phyloP scores from a whole-genome alignment of 2,113 vertebrate species.

The Megaceryle maxima region DNA sequence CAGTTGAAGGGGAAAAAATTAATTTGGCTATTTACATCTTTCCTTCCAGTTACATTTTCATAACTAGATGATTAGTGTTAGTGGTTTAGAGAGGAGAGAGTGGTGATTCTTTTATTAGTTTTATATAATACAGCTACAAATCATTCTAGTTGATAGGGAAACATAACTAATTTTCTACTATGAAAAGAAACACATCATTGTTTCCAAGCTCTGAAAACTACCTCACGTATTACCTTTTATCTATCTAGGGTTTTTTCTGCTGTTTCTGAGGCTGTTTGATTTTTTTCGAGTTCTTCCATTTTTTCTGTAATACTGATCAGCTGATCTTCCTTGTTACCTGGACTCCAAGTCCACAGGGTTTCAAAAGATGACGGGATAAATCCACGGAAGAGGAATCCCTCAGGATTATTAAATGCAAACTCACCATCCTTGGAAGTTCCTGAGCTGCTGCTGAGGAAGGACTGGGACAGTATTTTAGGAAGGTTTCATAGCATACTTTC shows the following conservation, averaged over 20 bases:
- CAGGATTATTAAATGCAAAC: neutral
- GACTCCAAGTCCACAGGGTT: neutral
- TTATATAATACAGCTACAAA: neutral
- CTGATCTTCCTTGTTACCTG: neutral
- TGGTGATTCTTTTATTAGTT: neutral
- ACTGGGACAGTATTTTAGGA: neutral
- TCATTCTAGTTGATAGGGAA: constrained; percentile 11
- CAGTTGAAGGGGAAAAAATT: neutral
- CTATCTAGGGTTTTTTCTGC: neutral
- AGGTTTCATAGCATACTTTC: neutral
- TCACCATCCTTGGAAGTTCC: neutral
- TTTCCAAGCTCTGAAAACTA: constrained; percentile 32
- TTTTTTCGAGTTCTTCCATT: neutral
- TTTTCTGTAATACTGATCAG: neutral
- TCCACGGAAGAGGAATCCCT: neutral
- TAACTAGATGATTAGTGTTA: neutral
- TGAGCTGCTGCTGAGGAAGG: neutral
- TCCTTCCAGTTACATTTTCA: neutral
- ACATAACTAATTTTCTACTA: neutral
- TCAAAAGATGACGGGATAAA: neutral
- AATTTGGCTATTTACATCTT: constrained; percentile 48
- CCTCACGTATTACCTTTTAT: neutral
- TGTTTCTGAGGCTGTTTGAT: neutral
- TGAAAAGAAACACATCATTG: neutral
- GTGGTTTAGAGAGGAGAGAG: constrained; percentile 27